Evolutionary conservation across 2,888 invertebrate species (phyloP).

Genomic region (Nomada ferruginata): DNA sequence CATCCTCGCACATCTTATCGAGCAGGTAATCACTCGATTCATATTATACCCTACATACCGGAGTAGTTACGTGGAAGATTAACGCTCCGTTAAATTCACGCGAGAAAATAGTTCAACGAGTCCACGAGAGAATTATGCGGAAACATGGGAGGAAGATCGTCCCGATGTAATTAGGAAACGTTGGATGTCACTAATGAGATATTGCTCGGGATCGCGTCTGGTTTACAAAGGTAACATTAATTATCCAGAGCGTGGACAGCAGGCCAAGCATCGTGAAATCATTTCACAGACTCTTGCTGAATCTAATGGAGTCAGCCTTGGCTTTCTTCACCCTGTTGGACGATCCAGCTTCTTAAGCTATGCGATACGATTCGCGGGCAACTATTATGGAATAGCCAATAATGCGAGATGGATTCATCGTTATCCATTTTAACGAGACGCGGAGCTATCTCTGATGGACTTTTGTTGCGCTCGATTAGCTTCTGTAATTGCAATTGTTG

Average conservation of each 20-base stretch:
- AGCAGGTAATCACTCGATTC: not conserved
- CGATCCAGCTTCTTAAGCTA: not conserved
- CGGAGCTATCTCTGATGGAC: slow-evolving; percentile 29
- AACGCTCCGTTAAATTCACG: slow-evolving; percentile 1
- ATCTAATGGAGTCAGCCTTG: slow-evolving; percentile 49
- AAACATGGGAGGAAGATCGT: slow-evolving; percentile 29
- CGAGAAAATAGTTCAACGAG: not conserved
- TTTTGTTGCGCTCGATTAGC: slow-evolving; percentile 40
- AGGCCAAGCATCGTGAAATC: slow-evolving; percentile 70
- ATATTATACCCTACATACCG: not conserved
- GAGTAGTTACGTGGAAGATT: not conserved
- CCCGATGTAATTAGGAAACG: slow-evolving; percentile 49
- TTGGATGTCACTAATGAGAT: slow-evolving; percentile 59
- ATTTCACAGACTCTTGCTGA: slow-evolving; percentile 64
- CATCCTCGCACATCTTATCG: not conserved
- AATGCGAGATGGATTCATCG: slow-evolving; percentile 23
- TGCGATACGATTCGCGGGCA: not conserved
- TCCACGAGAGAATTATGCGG: slow-evolving; percentile 19
- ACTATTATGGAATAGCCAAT: not conserved
- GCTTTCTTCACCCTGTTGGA: slow-evolving; percentile 10
- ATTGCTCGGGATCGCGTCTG: slow-evolving; percentile 51
- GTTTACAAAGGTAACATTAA: slow-evolving; percentile 68
- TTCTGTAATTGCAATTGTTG: slow-evolving; percentile 19
- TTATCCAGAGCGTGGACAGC: slow-evolving; percentile 61
- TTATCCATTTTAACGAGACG: slow-evolving; percentile 18